Percentiles rank a stretch among this genome's conserved stretches.
Evolutionary conservation across 37 sponge, comb jelly and placozoan genomes (phyloP).

Genomic region (Agelas oroides): DNA sequence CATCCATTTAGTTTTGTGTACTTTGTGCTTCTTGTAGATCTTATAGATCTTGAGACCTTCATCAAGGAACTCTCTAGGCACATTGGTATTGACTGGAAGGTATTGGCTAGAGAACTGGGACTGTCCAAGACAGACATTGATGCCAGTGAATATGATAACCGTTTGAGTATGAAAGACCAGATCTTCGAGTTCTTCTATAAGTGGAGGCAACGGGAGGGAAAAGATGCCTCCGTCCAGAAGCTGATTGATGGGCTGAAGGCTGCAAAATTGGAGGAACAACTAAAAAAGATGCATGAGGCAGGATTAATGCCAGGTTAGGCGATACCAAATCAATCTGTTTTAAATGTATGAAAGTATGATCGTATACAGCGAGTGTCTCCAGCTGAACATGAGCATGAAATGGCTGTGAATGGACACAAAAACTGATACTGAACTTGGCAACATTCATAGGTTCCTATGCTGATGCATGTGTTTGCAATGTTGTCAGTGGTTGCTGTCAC

Average conservation of each 20-base stretch:
- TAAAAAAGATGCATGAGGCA: neutral
- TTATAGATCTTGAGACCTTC: neutral
- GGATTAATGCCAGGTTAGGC: neutral
- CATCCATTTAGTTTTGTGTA: too few relatives aligned
- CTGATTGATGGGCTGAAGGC: slow-evolving; percentile 2
- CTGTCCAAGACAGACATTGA: slow-evolving; percentile 38
- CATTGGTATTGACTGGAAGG: slow-evolving; percentile 47
- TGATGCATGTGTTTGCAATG: too few relatives aligned
- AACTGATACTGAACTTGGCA: too few relatives aligned
- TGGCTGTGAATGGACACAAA: too few relatives aligned
- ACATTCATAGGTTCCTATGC: too few relatives aligned
- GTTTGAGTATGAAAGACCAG: slow-evolving; percentile 9
- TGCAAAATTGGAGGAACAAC: slow-evolving; percentile 12
- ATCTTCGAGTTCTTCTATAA: slow-evolving; percentile 31
- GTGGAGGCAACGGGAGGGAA: slow-evolving; percentile 32
- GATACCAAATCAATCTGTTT: too few relatives aligned
- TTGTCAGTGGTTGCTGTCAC: too few relatives aligned
- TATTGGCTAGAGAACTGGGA: slow-evolving; percentile 22
- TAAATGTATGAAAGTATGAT: too few relatives aligned
- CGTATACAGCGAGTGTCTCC: too few relatives aligned
- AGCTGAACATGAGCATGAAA: too few relatives aligned
- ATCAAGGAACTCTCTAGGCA: slow-evolving; percentile 9
- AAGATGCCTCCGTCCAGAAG: slow-evolving; percentile 8
- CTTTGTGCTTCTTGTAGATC: too few relatives aligned
- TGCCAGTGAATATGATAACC: slow-evolving; percentile 27